Percentiles rank a stretch among this genome's conserved stretches.
phyloP scores from a whole-genome alignment of 2,888 invertebrate species.

The Scrobipalpa atriplicella region DNA sequence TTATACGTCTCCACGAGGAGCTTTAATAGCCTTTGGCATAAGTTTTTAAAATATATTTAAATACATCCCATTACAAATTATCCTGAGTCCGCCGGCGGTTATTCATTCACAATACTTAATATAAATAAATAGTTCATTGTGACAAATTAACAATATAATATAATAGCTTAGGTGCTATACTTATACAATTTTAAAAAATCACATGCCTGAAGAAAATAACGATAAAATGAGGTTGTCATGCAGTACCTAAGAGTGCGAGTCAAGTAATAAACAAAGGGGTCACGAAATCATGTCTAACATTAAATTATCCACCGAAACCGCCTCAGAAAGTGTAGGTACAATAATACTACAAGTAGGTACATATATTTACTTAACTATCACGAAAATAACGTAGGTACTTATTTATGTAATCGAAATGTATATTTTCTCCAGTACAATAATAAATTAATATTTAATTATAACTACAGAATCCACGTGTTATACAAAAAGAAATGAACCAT shows the following conservation, averaged over 20 bases:
- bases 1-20: too few relatives aligned
- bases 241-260: conserved; percentile 50
- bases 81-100: conserved; percentile 21
- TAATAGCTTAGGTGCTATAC: conserved; percentile 6
- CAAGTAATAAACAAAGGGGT: conserved; percentile 48
- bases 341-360: conserved; percentile 62
- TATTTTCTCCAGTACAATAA: conserved; percentile 64
- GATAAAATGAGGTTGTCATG: conserved; percentile 61
- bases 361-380: conserved; percentile 71
- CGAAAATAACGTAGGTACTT: conserved; percentile 77
- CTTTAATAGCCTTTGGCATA: too few relatives aligned
- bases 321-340: conserved; percentile 57
- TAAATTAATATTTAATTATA: conserved; percentile 63
- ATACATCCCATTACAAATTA: conserved; percentile 6
- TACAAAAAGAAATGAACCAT: conserved; percentile 48
- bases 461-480: conserved; percentile 64
- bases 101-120: conserved; percentile 12
- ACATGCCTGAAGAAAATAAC: not conserved
- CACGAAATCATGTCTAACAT: conserved; percentile 43
- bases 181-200: not conserved
- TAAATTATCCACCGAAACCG: conserved; percentile 69
- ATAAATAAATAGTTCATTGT: conserved; percentile 24
- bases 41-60: too few relatives aligned
- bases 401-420: conserved; percentile 72
- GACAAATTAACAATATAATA: conserved; percentile 25